Base-by-base conservation (phyloP, 2,888 invertebrate genomes). In the Trisateles emortualis region DNA sequence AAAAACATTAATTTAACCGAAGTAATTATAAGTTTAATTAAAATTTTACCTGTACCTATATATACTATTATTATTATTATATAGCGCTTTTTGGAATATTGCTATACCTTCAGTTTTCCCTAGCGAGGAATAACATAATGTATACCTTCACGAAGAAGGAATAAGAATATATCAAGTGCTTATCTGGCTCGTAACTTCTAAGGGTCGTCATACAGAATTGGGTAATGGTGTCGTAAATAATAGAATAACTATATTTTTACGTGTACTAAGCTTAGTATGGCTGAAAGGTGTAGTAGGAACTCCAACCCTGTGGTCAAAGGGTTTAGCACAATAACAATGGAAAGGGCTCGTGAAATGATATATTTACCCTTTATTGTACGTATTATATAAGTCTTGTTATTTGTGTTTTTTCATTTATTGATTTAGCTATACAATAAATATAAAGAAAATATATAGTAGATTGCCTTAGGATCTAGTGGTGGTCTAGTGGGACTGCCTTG, bases 111-210 rank as follows among this genome's bases (percentile, higher is more conserved):
- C 2, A 11, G 6, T n/a, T 13, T n/a, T 63, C 56, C 44, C 57
- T 35, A 9, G 38, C 24, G 45, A 44, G 40, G 30, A 48, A 55
- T 51, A 58, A 55, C 45, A 17, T 19, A 42, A 26, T 41, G 48
- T 51, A 48, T 47, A 56, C 48, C 39, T 68, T 38, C 45, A 58
- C 52, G 42, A 36, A 36, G 40, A 30, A 66, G 60, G 64, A 56
- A 62, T 65, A 62, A 53, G 43, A 52, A 68, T 65, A 62, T 65
- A 68, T 67, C 65, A 65, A 59, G 40, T 61, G 45, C 65, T 62
- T 67, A 67, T 67, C 68, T 56, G 1, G 8, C 30, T 55, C 47
- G 55, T 67, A 67, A 67, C 51, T 67, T 47, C 52, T 22, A 36
- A 55, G 67, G 67, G 58, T 61, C 52, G 67, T 59, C 68, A 59